phyloP scores from a whole-genome alignment of 1,140 invertebrate genomes.

The Acromyrmex charruanus region DNA sequence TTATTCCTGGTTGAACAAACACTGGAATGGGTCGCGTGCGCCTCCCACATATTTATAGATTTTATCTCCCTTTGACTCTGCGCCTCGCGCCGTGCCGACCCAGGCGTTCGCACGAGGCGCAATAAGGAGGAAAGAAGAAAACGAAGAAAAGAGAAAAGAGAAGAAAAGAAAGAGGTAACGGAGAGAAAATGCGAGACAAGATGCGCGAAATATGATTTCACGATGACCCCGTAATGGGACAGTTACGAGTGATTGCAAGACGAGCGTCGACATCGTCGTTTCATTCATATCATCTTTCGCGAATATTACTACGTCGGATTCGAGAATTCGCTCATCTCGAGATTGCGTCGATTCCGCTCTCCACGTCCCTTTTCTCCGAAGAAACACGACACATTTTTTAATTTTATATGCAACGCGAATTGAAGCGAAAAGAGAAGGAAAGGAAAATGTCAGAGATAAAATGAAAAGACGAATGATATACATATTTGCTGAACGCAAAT shows the following conservation, averaged over 20 bases:
- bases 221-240: slow-evolving; percentile 55
- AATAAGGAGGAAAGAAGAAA: background rate
- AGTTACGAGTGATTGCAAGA: slow-evolving; percentile 42
- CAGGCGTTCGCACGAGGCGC: slow-evolving; percentile 71
- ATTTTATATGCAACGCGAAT: background rate
- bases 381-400: background rate
- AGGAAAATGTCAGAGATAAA: background rate
- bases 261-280: slow-evolving; percentile 41
- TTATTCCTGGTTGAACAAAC: slow-evolving; percentile 87
- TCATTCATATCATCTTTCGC: slow-evolving; percentile 36
- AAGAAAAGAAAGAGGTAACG: slow-evolving; percentile 19
- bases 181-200: background rate
- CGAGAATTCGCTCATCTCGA: slow-evolving; percentile 38
- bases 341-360: slow-evolving; percentile 22
- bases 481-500: background rate
- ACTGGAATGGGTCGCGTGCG: slow-evolving; percentile 86
- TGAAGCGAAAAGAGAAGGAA: background rate
- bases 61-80: slow-evolving; percentile 85
- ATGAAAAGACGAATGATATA: background rate
- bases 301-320: slow-evolving; percentile 32
- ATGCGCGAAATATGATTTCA: slow-evolving; percentile 10
- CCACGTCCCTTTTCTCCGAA: background rate
- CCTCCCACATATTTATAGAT: slow-evolving; percentile 87
- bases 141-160: background rate
- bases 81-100: slow-evolving; percentile 76